A percentile compares a stretch with the other conserved stretches of the same genome.
phyloP scores from a whole-genome alignment of 2,113 vertebrate species.

The Rhipidura dahli region DNA sequence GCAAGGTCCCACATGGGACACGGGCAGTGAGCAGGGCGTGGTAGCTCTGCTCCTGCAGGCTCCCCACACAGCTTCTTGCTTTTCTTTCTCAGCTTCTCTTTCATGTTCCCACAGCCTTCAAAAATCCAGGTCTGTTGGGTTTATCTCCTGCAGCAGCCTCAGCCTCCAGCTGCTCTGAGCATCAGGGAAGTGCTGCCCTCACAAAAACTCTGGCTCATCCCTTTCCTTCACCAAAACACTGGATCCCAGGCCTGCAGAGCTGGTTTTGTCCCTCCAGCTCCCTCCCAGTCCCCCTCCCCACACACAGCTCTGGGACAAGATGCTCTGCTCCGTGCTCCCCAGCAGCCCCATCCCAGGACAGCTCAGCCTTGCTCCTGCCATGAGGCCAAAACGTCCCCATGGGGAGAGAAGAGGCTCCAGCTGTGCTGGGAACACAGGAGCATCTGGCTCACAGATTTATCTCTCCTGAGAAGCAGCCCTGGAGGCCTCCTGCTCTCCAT shows the following conservation, averaged over 20 bases:
- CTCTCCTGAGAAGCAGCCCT: neutral
- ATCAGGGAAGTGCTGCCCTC: neutral
- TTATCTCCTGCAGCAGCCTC: neutral
- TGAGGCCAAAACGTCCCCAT: rapidly evolving
- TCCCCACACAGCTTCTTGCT: neutral
- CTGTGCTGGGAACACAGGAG: neutral
- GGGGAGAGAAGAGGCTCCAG: neutral
- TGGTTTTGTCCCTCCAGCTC: neutral
- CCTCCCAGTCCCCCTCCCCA: neutral
- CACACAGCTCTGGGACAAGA: neutral
- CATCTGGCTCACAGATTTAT: neutral
- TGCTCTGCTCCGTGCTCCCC: neutral
- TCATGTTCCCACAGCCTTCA: neutral
- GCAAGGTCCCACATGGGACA: neutral
- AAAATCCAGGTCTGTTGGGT: neutral
- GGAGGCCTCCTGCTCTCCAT: neutral
- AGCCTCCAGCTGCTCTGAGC: neutral
- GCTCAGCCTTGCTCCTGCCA: neutral
- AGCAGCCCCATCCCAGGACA: neutral
- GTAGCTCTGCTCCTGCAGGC: neutral
- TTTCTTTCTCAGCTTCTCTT: neutral
- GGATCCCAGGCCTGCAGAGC: neutral
- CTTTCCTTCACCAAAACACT: neutral
- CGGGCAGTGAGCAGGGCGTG: neutral
- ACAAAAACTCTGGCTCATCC: neutral